Conservation (phyloP, 30 jellyfish, hydroid and myxozoan genomes). For the Aurelia sp. region DNA sequence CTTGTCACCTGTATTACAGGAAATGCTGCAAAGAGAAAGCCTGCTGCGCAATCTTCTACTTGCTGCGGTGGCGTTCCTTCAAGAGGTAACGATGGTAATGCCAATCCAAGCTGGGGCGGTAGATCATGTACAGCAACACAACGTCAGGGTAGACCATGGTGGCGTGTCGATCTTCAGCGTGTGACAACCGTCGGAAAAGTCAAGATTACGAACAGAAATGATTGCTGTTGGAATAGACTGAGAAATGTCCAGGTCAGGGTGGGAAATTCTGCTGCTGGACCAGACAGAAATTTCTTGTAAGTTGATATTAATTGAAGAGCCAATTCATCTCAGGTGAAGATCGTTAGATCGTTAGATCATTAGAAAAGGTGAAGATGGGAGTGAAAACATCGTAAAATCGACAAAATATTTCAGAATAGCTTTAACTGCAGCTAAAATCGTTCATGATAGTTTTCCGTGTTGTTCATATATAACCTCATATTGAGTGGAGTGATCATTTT, state of each 20-base stretch:
- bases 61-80: conserved; percentile 55
- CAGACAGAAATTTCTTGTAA: conserved; percentile 35
- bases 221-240: conserved; percentile 48
- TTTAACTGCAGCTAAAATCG: no score
- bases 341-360: no score
- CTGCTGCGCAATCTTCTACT: conserved; percentile 55
- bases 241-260: conserved; percentile 30
- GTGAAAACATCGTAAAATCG: no score
- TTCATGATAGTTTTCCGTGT: no score
- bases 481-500: no score
- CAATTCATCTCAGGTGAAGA: no score
- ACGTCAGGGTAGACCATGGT: conserved; percentile 55
- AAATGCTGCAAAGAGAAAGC: conserved; percentile 59
- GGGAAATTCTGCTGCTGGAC: conserved; percentile 35
- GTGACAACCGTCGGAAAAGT: conserved; percentile 20
- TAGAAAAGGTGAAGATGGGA: no score
- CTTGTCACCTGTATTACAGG: not conserved
- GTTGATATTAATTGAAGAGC: not conserved
- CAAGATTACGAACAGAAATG: conserved; percentile 36
- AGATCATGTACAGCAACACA: conserved; percentile 49
- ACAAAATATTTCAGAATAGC: no score
- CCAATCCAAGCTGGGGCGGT: conserved; percentile 36
- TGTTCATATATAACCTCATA: no score
- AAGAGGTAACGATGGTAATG: conserved; percentile 60
- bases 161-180: conserved; percentile 61